Conservation (phyloP, 2,113 vertebrate species). For the Platycercus adscitus region DNA sequence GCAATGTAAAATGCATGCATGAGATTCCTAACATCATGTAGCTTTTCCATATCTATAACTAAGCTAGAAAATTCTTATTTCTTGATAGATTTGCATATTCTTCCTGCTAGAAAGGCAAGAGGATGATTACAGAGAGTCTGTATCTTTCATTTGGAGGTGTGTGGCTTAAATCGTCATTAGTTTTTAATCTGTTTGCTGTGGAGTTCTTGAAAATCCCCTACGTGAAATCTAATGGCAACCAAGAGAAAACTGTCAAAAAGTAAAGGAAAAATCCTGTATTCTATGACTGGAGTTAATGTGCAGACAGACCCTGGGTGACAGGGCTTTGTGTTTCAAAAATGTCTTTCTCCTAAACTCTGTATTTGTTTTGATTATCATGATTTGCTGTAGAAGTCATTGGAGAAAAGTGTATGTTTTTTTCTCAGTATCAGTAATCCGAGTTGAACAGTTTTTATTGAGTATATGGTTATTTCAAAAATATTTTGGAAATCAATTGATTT, state of each 20-base stretch:
- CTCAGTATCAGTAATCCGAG: neutral
- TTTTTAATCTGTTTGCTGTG: slow-evolving; percentile 55
- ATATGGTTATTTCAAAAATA: neutral
- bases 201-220: slow-evolving; percentile 62
- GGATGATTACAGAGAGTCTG: slow-evolving; percentile 6
- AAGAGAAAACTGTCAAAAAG: slow-evolving; percentile 25
- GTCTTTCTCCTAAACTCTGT: neutral
- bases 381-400: slow-evolving; percentile 20
- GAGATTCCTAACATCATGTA: slow-evolving; percentile 59
- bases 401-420: slow-evolving; percentile 3
- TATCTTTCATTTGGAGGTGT: slow-evolving; percentile 36
- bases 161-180: slow-evolving; percentile 20
- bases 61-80: slow-evolving; percentile 66
- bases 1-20: slow-evolving; percentile 65
- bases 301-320: neutral
- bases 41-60: slow-evolving; percentile 50
- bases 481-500: neutral
- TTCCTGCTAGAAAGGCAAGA: slow-evolving; percentile 40
- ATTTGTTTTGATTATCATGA: slow-evolving; percentile 26
- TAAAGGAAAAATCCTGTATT: slow-evolving; percentile 10
- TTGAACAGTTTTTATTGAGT: neutral
- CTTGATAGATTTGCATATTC: slow-evolving; percentile 18
- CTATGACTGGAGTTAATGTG: slow-evolving; percentile 11
- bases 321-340: slow-evolving; percentile 35
- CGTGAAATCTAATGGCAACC: slow-evolving; percentile 31